Percentiles rank a stretch among this genome's conserved stretches.
These are phyloP conservation scores for Orgyia antiqua DNA, from an alignment of 2,888 invertebrate species.

Conservation along the genomic window DNA sequence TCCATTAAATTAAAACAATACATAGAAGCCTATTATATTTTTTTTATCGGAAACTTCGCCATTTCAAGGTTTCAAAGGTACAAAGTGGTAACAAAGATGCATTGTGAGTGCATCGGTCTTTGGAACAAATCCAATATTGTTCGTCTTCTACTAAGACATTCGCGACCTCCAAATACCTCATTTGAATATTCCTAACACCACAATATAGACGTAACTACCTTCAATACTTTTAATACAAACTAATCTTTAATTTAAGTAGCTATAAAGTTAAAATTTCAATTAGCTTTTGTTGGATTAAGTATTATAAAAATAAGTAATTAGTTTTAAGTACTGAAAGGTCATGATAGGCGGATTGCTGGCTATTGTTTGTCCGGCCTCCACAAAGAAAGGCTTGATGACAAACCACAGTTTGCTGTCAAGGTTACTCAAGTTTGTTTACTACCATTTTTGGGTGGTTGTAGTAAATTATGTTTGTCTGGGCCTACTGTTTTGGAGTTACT, in stretches of 20 bases:
- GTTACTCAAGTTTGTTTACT: constrained; percentile 37
- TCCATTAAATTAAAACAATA: constrained; percentile 40
- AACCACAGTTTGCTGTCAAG: constrained; percentile 57
- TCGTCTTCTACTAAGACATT: constrained; percentile 47
- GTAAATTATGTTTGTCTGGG: constrained; percentile 29
- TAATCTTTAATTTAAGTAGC: constrained; percentile 2
- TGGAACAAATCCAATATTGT: constrained; percentile 76
- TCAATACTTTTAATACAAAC: constrained; percentile 9
- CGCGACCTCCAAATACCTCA: constrained; percentile 73
- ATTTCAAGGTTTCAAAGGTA: constrained; percentile 53
- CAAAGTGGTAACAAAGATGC: constrained; percentile 67
- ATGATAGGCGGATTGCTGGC: constrained; percentile 56
- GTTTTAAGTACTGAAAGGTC: constrained; percentile 52
- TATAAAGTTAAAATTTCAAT: constrained; percentile 21
- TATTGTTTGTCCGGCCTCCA: constrained; percentile 63
- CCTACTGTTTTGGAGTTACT: too few species aligned
- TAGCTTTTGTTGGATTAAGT: constrained; percentile 19
- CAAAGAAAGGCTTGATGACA: constrained; percentile 67
- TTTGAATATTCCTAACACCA: constrained; percentile 47
- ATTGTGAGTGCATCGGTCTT: constrained; percentile 60
- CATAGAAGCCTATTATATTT: constrained; percentile 36
- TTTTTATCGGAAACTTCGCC: constrained; percentile 43
- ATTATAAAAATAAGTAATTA: constrained; percentile 45
- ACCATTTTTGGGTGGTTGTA: constrained; percentile 25
- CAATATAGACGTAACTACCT: constrained; percentile 30